These are phyloP conservation scores for Bombus confusus DNA, from an alignment of 1,140 invertebrate genomes.

Conservation along the genomic window DNA sequence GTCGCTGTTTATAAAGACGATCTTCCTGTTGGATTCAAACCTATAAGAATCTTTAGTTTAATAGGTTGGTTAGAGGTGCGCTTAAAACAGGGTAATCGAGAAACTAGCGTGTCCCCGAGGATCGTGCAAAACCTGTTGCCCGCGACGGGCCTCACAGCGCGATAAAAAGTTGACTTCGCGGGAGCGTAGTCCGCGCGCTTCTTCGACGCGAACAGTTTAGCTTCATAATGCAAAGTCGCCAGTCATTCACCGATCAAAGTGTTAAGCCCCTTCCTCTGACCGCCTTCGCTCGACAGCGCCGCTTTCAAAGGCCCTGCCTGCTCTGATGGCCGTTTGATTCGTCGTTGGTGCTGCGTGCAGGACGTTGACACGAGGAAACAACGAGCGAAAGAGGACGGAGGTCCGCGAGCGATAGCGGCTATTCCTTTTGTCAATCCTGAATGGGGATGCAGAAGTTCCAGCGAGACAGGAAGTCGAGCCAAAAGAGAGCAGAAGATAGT, in stretches of 20 bases:
- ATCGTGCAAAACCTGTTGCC: slow-evolving; percentile 72
- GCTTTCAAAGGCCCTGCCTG: slow-evolving; percentile 52
- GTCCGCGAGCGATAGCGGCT: slow-evolving; percentile 39
- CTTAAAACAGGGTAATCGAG: slow-evolving; percentile 5
- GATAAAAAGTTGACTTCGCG: slow-evolving; percentile 73
- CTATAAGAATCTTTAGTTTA: background rate
- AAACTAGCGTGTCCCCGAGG: slow-evolving; percentile 15
- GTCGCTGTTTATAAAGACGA: background rate
- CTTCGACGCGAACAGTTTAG: slow-evolving; percentile 76
- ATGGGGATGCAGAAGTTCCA: background rate
- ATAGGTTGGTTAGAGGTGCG: background rate
- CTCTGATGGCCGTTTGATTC: slow-evolving; percentile 65
- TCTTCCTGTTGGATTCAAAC: background rate
- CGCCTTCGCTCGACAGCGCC: slow-evolving; percentile 45
- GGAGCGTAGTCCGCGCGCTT: slow-evolving; percentile 72
- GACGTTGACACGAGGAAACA: slow-evolving; percentile 69
- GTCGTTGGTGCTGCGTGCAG: slow-evolving; percentile 44
- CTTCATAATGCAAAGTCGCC: slow-evolving; percentile 76
- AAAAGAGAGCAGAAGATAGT: background rate
- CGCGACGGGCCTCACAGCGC: slow-evolving; percentile 75
- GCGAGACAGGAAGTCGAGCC: background rate
- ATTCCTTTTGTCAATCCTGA: slow-evolving; percentile 29
- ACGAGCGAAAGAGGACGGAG: slow-evolving; percentile 42
- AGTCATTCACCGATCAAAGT: slow-evolving; percentile 80
- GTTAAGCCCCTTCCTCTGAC: slow-evolving; percentile 65